phyloP scores from a whole-genome alignment of 1,140 invertebrate species.

The Lysiphlebus fabarum region DNA sequence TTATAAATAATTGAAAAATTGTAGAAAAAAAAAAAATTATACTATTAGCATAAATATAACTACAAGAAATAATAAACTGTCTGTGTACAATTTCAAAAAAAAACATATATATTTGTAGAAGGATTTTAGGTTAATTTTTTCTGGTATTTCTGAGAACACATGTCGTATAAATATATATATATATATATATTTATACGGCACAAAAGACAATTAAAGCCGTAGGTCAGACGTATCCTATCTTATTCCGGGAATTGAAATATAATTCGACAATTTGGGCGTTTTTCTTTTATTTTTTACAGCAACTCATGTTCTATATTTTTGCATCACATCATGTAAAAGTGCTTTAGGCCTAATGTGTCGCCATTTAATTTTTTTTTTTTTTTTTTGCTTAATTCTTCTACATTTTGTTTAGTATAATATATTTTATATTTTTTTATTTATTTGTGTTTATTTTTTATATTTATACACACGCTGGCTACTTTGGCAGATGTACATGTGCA shows the following conservation, averaged over 20 bases:
- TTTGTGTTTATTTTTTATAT: background rate
- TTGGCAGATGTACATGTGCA: slow-evolving; percentile 9
- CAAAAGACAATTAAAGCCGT: slow-evolving; percentile 2
- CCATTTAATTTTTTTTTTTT: slow-evolving; percentile 11
- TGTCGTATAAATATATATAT: slow-evolving; percentile 1
- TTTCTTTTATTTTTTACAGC: slow-evolving; percentile 10
- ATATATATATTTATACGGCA: too few relatives aligned
- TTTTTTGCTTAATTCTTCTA: slow-evolving; percentile 3
- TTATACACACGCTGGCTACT: background rate
- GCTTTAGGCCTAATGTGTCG: slow-evolving; percentile 7
- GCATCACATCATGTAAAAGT: too few relatives aligned
- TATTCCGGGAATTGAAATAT: background rate
- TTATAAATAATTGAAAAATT: too few relatives aligned
- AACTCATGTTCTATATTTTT: slow-evolving; percentile 10
- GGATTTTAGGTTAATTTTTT: too few relatives aligned
- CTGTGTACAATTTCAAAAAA: too few relatives aligned
- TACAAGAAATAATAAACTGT: too few relatives aligned
- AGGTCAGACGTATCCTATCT: too few relatives aligned
- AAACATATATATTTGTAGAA: too few relatives aligned
- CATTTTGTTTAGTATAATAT: background rate
- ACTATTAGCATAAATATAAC: too few relatives aligned
- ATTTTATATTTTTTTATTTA: slow-evolving; percentile 4
- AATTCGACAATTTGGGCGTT: background rate
- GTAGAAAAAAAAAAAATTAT: too few relatives aligned
- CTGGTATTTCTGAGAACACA: background rate